phyloP scores from a whole-genome alignment of 1,140 invertebrate genomes.

The Oedothorax gibbosus region DNA sequence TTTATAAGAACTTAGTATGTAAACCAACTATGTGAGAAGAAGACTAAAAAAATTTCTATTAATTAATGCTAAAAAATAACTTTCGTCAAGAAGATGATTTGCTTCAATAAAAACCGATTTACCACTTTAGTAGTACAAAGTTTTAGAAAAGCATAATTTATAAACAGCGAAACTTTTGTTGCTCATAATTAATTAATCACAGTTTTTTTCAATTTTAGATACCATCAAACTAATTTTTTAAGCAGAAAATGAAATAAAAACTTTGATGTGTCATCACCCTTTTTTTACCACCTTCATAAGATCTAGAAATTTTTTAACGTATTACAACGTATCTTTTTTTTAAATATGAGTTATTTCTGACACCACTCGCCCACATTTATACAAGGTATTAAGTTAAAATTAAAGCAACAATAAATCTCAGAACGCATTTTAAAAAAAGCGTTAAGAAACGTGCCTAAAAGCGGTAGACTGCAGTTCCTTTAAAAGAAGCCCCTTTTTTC shows the following conservation, averaged over 20 bases:
- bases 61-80: too few species aligned
- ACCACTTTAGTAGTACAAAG: too few species aligned
- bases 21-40: too few species aligned
- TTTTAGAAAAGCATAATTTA: too few species aligned
- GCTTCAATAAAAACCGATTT: too few species aligned
- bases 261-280: background rate
- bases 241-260: background rate
- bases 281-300: background rate
- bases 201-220: too few species aligned
- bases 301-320: constrained; percentile 1
- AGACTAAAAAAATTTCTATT: too few species aligned
- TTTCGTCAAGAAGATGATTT: too few species aligned
- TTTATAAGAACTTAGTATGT: too few species aligned
- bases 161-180: too few species aligned
- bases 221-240: background rate
- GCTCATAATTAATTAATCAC: too few species aligned
- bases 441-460: constrained; percentile 9
- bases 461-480: constrained; percentile 7
- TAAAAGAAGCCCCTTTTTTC: constrained; percentile 11
- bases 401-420: constrained; percentile 47
- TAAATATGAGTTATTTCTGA: constrained; percentile 2
- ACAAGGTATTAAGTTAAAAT: constrained; percentile 12
- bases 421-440: constrained; percentile 9
- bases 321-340: background rate
- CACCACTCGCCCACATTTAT: constrained; percentile 10